Evolutionary conservation across 2,888 invertebrate genomes (phyloP), one percentile per base, ranked within the genome.

Genomic region (Habroteleia sp.): DNA sequence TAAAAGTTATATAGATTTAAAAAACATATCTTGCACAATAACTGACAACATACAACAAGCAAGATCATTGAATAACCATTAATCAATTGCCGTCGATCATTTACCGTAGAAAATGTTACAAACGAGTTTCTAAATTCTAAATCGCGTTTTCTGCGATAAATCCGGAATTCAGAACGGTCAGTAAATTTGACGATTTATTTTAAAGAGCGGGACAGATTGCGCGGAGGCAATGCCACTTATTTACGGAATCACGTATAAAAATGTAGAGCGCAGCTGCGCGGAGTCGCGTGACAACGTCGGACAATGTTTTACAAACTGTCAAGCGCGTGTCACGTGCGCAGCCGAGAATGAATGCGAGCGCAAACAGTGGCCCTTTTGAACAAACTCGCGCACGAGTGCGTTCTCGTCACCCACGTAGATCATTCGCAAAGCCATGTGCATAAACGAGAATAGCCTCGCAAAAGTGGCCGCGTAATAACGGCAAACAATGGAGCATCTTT

Each of bases 281-380:
- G 1, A 50, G 41, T 58, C 68, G 50, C 58, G 68, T 58, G 68
- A 68, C 68, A 58, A 13, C 25, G 48, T 46, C 41, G 42, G 62
- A 52, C 66, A 66, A 73, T 65, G 65, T 72, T 65, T 65, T 44
- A 50, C 56, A 35, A 72, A 72, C 58, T 72, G 72, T 72, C 63
- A 72, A 58, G 73, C 41, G 16, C 44, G 44, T 60, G 73, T 73
- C 73, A 73, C 65, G 66, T 68, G 66, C 66, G 39, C 54, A 39
- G 31, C 46, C 11, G 54, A 46, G 66, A 39, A 68, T 58, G 66
- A 66, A 46, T 46, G 56, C 29, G 50, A 33, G 42, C 41, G 8
- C 48, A 44, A 58, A 73, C 66, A 60, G 66, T 60, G 73, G 60
- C 46, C 42, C 73, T 74, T 60, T 60, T 37, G 23, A 52, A 54